Base-by-base conservation (phyloP, 2,113 vertebrate genomes). In the Synodontis membranacea region DNA sequence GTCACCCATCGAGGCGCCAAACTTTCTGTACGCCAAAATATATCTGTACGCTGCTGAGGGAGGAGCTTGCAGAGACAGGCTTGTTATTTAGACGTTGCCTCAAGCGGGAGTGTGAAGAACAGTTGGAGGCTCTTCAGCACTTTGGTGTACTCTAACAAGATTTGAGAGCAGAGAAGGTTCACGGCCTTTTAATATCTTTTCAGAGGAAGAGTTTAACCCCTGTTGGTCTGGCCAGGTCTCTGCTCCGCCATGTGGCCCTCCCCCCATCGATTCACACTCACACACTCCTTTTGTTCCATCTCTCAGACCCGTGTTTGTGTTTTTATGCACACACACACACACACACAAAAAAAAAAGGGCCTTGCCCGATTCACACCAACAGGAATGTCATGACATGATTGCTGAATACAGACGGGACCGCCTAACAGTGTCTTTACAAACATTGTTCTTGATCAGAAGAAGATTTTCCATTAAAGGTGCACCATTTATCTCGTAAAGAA, bases 171-270 rank as follows among this genome's bases (percentile, higher is more conserved):
- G 50, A 48, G 66, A 21, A 42, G 60, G 82, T 85, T 85, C 87
- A 85, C 85, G 87, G 82, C 80, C 89, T 85, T 90, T 88, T 80
- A 88, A 88, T 88, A 85, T 85, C 79, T 62, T 75, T 87, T 84
- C 72, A 82, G 79, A 87, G 85, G 70, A 78, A 82, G 23, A 66
- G 85, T 80, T 81, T 85, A 88, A 88, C 86, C 85, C 89, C 64
- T 56, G 82, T 80, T 39, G 5, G 5, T 19, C 75, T 34, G 80
- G 42, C 86, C 78, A 84, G 78, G 84, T 88, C 89, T 82, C 70
- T 52, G 58, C 79, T 87, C 50, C 58, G 28, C 44, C 70, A 48
- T 68, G 39, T 82, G 56, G 21, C 82, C 82, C 10, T 6, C 37
- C 54, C 74, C 56, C 72, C 28, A n/a, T n/a, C 23, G 2, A 74